Percentiles rank a stretch among this genome's conserved stretches.
phyloP scores from a whole-genome alignment of 1,140 invertebrate genomes.

The Caenorhabditis brenneri region DNA sequence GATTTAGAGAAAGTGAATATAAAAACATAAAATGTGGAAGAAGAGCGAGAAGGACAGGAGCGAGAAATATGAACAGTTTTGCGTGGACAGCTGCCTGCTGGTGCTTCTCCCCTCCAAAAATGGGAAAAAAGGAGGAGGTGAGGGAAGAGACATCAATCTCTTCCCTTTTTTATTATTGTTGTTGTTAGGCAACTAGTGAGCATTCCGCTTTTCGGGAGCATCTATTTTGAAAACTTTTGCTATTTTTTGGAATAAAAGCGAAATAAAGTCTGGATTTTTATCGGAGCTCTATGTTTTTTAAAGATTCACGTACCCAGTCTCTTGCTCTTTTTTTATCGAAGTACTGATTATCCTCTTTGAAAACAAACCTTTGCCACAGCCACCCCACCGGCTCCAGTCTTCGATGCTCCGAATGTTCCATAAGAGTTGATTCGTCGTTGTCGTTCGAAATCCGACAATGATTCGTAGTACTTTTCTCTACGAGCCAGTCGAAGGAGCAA shows the following conservation, averaged over 20 bases:
- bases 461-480: constrained; percentile 67
- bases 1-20: background rate
- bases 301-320: no score
- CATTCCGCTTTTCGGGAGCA: no score
- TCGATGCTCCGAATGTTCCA: constrained; percentile 44
- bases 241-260: no score
- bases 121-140: background rate
- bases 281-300: no score
- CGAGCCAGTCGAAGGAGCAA: constrained; percentile 66
- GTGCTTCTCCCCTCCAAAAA: background rate
- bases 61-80: constrained; percentile 10
- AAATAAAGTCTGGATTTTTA: no score
- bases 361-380: background rate
- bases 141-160: background rate
- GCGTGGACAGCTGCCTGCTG: constrained; percentile 12
- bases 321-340: no score
- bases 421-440: constrained; percentile 54
- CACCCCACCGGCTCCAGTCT: constrained; percentile 1
- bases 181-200: constrained; percentile 9
- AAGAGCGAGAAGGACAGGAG: background rate
- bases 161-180: background rate
- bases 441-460: constrained; percentile 63
- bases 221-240: no score
- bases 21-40: background rate
- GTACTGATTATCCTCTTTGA: no score